These are phyloP conservation scores for Mesorhabditis spiculigera DNA, from an alignment of 2,888 invertebrate genomes.

Conservation along the genomic window DNA sequence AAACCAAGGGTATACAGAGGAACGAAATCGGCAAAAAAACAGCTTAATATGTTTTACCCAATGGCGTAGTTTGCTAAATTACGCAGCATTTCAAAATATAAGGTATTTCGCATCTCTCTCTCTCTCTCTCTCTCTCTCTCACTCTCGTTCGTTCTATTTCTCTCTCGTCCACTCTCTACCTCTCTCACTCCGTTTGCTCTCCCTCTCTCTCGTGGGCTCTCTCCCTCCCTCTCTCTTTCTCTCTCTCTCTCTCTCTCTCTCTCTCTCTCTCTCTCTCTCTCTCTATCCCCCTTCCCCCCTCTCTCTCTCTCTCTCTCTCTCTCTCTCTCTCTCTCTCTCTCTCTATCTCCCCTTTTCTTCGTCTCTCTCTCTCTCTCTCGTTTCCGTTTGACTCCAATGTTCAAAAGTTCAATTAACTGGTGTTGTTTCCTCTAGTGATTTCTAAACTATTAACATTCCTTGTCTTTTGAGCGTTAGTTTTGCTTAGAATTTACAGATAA, in stretches of 20 bases:
- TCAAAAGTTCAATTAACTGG: too few species aligned
- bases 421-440: too few species aligned
- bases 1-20: too few species aligned
- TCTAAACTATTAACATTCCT: too few species aligned
- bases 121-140: slow-evolving; percentile 6
- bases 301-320: not conserved
- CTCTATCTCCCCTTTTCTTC: slow-evolving; percentile 9
- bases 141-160: not conserved
- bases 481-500: too few species aligned
- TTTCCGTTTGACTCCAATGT: not conserved
- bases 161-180: not conserved
- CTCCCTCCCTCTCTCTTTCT: slow-evolving; percentile 7
- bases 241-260: slow-evolving; percentile 9
- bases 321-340: slow-evolving; percentile 9
- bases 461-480: too few species aligned
- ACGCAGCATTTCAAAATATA: too few species aligned
- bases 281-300: slow-evolving; percentile 6
- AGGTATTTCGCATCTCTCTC: not conserved
- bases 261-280: slow-evolving; percentile 13
- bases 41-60: too few species aligned
- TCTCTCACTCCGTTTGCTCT: not conserved
- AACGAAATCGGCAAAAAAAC: too few species aligned
- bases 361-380: slow-evolving; percentile 9
- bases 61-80: too few species aligned
- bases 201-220: not conserved